Evolutionary conservation across 2,888 invertebrate genomes (phyloP), one percentile per base, ranked within the genome.

Genomic region (Agrotis puta): DNA sequence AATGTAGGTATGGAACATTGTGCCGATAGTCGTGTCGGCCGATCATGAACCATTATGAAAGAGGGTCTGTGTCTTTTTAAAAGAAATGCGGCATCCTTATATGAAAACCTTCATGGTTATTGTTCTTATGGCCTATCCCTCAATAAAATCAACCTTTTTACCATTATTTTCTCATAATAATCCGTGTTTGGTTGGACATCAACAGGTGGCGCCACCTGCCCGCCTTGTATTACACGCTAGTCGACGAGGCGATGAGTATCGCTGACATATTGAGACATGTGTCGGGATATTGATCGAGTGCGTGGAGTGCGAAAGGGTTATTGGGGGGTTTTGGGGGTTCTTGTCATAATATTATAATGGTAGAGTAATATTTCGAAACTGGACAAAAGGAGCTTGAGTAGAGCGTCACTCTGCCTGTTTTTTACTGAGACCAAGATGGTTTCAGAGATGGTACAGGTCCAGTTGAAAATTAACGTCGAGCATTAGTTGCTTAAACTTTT

Each of bases 251-350:
- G 64, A 78, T 67, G 64, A 70, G 71, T 48, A 68, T 71, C 71
- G 64, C 24, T 56, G 73, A 65, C 72, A 82, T 33, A 50, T 61
- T 54, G 53, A 62, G 56, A 70, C 63, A 77, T 24, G 48, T 71
- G 71, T 82, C 9, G 6, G n/a, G 43, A 51, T 79, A 72, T 82
- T 78, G 79, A 79, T 78, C 73, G 82, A 64, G 47, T 51, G 63
- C 2, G 33, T 20, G 59, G 20, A 16, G 43, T 18, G 16, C 3
- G 27, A 53, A 78, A 72, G 33, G 50, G 59, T 48, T 72, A 20
- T 56, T n/a, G 27, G 13, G 13, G 5, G n/a, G 16, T 16, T 45
- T 5, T 45, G 16, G 2, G 13, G 16, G n/a, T 22, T 13, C n/a
- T 18, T 27, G 5, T 39, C 2, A 33, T 39, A 39, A 39, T 39